A percentile compares a stretch with the other conserved stretches of the same genome.
Evolutionary conservation across 2,797 vertebrate species (phyloP).

Genomic region (Cynodonichthys magdalenae): DNA sequence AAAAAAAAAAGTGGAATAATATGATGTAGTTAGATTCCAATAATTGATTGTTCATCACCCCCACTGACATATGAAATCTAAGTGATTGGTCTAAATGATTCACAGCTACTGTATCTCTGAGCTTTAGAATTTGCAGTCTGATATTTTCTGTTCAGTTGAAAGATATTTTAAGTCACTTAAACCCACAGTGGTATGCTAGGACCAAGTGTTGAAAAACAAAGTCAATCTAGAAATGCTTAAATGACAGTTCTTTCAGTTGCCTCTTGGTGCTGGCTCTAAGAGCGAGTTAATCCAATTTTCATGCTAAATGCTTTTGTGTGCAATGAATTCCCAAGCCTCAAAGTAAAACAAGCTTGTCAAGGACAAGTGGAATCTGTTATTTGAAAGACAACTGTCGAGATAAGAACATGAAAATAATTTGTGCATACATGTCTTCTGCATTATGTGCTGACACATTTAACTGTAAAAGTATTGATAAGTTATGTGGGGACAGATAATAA

Average conservation of each 20-base stretch:
- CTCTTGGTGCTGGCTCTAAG: background rate
- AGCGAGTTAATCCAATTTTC: background rate
- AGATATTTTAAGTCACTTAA: conserved; percentile 5
- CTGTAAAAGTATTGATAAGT: no score
- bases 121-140: background rate
- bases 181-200: background rate
- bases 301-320: background rate
- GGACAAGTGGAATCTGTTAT: background rate
- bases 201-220: background rate
- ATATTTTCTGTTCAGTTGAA: conserved; percentile 9
- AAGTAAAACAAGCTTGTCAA: background rate
- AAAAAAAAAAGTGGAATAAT: conserved; percentile 26
- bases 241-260: background rate
- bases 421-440: background rate
- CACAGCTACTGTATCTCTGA: conserved; percentile 13
- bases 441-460: no score
- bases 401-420: background rate
- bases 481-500: no score
- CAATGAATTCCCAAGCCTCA: background rate
- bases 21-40: conserved; percentile 39
- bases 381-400: background rate
- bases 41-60: conserved; percentile 29
- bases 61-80: conserved; percentile 16
- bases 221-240: background rate
- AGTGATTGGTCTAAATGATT: conserved; percentile 32